Base-by-base conservation (phyloP, 2,888 invertebrate species). In the Xanthorhoe designata region DNA sequence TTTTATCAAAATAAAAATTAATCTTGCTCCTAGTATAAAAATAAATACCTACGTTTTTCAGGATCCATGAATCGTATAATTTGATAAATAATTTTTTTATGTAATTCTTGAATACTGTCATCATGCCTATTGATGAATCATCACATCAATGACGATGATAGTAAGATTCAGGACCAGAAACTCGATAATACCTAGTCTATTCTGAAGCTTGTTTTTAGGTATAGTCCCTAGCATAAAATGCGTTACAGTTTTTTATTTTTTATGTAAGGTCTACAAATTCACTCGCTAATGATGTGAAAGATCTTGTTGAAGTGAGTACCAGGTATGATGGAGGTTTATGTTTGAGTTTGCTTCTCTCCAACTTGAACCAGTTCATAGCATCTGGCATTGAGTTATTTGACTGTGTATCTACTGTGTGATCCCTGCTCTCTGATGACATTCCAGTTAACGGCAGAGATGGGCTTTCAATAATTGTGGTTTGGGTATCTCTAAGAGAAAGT, bases 341-440 rank as follows among this genome's bases (percentile, higher is more conserved):
- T 57, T 72, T 76, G 1, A 83, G 56, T 65, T 75, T 79, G n/a
- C 73, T 66, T 62, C 73, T 74, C 17, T 82, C 66, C 54, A 76
- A 73, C 57, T 80, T 81, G 57, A 89, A 88, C 88, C 89, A 89
- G 10, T 85, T 79, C 81, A 89, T 82, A 7, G 75, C 78, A 63
- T 77, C 78, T 0, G 82, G 80, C 10, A 77, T 59, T 56, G 66
- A 66, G 35, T 69, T 68, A 49, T 69, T 68, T 45, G 45, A 61
- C 38, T 42, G 13, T 52, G 56, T 61, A 8, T 1, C 9, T 13
- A 13, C 13, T 18, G 8, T 3, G 2, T 53, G 2, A 24, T 53
- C 15, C 18, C 55, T 61, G n/a, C 50, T 54, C 8, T 60, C 45
- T 19, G 50, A 15, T 42, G 42, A 15, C n/a, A 55, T 15, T 24